Evolutionary conservation across 2,888 invertebrate species (phyloP).

Genomic region (Electrophaes corylata): DNA sequence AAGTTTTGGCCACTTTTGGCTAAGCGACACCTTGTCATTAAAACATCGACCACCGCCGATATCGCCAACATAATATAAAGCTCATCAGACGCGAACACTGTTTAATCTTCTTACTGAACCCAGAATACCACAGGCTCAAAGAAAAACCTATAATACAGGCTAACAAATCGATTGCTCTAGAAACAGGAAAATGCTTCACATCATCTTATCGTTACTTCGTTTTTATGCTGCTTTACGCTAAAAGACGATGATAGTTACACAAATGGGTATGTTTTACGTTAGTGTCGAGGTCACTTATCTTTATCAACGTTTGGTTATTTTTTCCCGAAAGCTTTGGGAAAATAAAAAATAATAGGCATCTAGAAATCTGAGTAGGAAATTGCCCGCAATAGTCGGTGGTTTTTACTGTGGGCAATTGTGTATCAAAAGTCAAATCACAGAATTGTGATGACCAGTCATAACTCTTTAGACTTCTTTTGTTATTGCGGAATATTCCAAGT

Average conservation of each 20-base stretch:
- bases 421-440: too few relatives aligned
- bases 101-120: slow-evolving; percentile 43
- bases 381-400: background rate
- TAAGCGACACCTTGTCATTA: slow-evolving; percentile 54
- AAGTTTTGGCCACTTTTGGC: slow-evolving; percentile 39
- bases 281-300: background rate
- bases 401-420: background rate
- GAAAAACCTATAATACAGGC: slow-evolving; percentile 39
- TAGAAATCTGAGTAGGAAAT: background rate
- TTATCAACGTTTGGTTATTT: background rate
- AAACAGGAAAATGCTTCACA: slow-evolving; percentile 42
- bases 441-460: too few relatives aligned
- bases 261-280: slow-evolving; percentile 10
- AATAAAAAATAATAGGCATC: too few relatives aligned
- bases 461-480: too few relatives aligned
- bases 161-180: slow-evolving; percentile 46
- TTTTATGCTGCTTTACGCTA: slow-evolving; percentile 26
- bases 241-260: slow-evolving; percentile 14
- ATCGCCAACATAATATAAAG: slow-evolving; percentile 39
- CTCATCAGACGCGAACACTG: slow-evolving; percentile 45
- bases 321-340: too few relatives aligned
- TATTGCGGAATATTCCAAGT: too few relatives aligned
- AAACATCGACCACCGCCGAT: slow-evolving; percentile 31
- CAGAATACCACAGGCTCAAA: slow-evolving; percentile 43
- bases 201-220: slow-evolving; percentile 40